These are phyloP conservation scores for Dynastes tityus DNA, from an alignment of 2,888 invertebrate genomes.

Conservation along the genomic window DNA sequence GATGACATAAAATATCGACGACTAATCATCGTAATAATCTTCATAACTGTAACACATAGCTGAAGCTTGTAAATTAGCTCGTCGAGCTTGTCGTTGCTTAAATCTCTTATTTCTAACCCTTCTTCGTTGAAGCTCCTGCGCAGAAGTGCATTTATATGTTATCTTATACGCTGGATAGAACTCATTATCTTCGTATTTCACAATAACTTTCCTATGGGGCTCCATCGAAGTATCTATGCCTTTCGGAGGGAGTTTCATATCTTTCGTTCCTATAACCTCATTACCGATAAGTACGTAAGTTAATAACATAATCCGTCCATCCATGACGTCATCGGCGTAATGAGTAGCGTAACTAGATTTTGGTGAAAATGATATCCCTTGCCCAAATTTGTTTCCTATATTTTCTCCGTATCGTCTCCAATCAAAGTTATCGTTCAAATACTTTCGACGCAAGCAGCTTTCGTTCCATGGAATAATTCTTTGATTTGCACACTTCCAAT, in stretches of 20 bases:
- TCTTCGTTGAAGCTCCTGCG: neutral
- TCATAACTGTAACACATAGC: neutral
- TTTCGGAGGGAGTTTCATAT: conserved; percentile 56
- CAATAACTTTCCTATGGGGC: conserved; percentile 55
- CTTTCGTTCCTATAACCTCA: conserved; percentile 49
- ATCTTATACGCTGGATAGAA: conserved; percentile 57
- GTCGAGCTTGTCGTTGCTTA: neutral
- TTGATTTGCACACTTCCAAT: neutral
- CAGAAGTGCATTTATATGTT: conserved; percentile 5
- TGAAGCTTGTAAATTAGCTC: neutral
- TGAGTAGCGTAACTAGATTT: conserved; percentile 39
- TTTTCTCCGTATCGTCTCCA: conserved; percentile 47
- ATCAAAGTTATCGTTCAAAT: conserved; percentile 44
- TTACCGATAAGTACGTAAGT: conserved; percentile 44
- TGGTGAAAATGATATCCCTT: conserved; percentile 46
- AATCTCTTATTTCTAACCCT: neutral
- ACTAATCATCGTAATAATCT: neutral
- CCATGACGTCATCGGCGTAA: conserved; percentile 10
- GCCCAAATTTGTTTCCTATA: conserved; percentile 34
- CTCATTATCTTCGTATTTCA: conserved; percentile 60
- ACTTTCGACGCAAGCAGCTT: neutral
- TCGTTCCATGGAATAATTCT: conserved; percentile 49
- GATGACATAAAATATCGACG: neutral
- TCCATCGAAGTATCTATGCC: conserved; percentile 56
- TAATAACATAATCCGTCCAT: conserved; percentile 39